Base-by-base conservation (phyloP, 1,140 invertebrate species). In the Saxidomus purpurata region DNA sequence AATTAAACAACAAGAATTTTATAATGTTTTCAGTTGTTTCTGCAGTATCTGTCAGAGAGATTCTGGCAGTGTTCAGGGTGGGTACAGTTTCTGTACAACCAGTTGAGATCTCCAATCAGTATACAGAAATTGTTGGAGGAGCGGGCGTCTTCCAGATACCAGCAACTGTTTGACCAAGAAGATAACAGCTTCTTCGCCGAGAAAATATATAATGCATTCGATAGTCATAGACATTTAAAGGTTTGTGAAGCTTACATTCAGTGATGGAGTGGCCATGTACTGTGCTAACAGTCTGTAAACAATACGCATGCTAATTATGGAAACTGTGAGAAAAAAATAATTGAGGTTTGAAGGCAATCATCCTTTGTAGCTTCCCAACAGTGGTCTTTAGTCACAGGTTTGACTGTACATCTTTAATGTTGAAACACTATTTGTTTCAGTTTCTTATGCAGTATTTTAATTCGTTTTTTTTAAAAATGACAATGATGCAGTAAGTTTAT, bases 101-200 rank as follows among this genome's bases (percentile, higher is more conserved):
- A 55, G 63, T 74, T 85, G 40, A 49, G 67, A 8, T 28, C 49
- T 13, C 34, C 34, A 3, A n/a, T 28, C 22, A 74, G 49, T 71
- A 17, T 85, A 25, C 25, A 49, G 43, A 55, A 25, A 38, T 38
- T 85, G 40, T 25, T 85, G 3, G 28, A 15, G 6, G 63, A 69
- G 47, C 4, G 83, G 17, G 40, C 13, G n/a, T 71, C 83, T 0
- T 49, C 43, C 36, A 88, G 81, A 38, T 90, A 76, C 31, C 76
- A 87, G 36, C 89, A 91, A 22, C 79, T 92, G 17, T 92, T 91
- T 90, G 89, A 91, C 34, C 89, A 91, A 52, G 90, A 91, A 67
- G 92, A 91, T 84, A 91, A 91, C 59, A 91, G 82, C 59, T 90
- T 89, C 81, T 91, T 87, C 77, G 87, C 89, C 47, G 92, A 92